Evolutionary conservation across 1,140 invertebrate genomes (phyloP), one percentile per base, ranked within the genome.

Genomic region (Chymomyza costata): DNA sequence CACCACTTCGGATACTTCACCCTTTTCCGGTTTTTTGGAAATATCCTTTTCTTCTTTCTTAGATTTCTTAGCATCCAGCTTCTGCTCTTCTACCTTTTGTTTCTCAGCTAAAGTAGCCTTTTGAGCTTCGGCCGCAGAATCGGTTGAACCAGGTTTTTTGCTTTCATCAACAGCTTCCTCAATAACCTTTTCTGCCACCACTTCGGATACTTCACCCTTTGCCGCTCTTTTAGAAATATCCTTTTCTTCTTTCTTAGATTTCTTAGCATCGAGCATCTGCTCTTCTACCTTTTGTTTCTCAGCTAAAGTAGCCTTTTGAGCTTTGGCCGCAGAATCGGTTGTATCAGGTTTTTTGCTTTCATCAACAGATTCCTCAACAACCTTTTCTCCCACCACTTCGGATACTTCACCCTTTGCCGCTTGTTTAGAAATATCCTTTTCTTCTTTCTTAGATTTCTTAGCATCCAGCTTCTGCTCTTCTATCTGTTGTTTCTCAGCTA

Each of bases 171-270:
- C 7, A 8, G 37, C 31, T 46, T 37, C 43, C 34, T 52, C 38
- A 35, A 45, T 7, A 28, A 31, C 10, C 28, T 52, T 58, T 40
- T 63, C 39, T 3, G 47, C 28, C 2, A 15, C 37, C 1, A 54
- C 57, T 17, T 60, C 45, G 37, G 50, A 60, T 8, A 49, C 48
- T 65, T 83, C 64, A 14, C 45, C 30, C 21, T 64, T 53, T 40
- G 62, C 41, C 6, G 37, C 25, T 21, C 18, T 38, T 32, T 48
- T 28, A 1, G 34, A 3, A 0, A 39, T 34, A 19, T 38, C 43
- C 21, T 46, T 38, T 25, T 59, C 35, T 6, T 16, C 11, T 17
- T 55, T 18, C 34, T 41, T 49, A 34, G 45, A 40, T 56, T 49
- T 31, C n/a, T 61, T 39, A 15, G 37, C 43, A 13, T 44, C 35